Evolutionary conservation across 2,888 invertebrate species (phyloP).

Genomic region (Hypolimnas misippus): DNA sequence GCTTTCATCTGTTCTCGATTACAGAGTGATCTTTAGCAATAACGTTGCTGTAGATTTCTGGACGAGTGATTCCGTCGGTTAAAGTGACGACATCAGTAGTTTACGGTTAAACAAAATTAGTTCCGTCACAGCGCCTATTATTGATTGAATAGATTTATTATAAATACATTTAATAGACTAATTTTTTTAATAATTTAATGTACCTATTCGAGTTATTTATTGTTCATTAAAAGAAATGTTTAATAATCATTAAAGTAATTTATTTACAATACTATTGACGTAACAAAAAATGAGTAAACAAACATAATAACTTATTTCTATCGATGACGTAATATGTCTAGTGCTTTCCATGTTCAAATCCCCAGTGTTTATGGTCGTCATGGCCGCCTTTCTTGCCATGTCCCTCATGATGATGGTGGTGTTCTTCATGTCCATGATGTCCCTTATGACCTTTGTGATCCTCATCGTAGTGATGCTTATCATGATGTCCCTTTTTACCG

Average conservation of each 20-base stretch:
- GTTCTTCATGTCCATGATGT: conserved; percentile 90
- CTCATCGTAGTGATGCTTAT: conserved; percentile 92
- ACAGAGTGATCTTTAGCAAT: conserved; percentile 78
- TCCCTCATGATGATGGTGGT: conserved; percentile 89
- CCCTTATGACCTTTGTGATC: conserved; percentile 92
- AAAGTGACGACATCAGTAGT: conserved; percentile 71
- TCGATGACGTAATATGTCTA: conserved; percentile 58
- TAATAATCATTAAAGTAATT: conserved; percentile 45
- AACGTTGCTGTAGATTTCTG: conserved; percentile 77
- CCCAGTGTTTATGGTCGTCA: conserved; percentile 89
- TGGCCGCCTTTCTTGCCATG: conserved; percentile 92
- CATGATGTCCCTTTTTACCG: conserved; percentile 92
- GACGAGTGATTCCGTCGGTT: conserved; percentile 69
- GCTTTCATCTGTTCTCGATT: conserved; percentile 77
- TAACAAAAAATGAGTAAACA: conserved; percentile 60
- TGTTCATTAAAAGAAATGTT: neutral
- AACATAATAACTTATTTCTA: conserved; percentile 56
- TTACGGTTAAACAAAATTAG: conserved; percentile 69
- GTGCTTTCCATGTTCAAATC: conserved; percentile 86
- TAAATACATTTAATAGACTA: conserved; percentile 28
- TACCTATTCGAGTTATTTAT: neutral
- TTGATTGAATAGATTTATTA: conserved; percentile 11
- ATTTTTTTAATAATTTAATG: neutral
- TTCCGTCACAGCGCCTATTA: conserved; percentile 60
- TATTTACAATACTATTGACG: conserved; percentile 66